Evolutionary conservation across 1,140 invertebrate species (phyloP).

Genomic region (Drosophila subpulchrella): DNA sequence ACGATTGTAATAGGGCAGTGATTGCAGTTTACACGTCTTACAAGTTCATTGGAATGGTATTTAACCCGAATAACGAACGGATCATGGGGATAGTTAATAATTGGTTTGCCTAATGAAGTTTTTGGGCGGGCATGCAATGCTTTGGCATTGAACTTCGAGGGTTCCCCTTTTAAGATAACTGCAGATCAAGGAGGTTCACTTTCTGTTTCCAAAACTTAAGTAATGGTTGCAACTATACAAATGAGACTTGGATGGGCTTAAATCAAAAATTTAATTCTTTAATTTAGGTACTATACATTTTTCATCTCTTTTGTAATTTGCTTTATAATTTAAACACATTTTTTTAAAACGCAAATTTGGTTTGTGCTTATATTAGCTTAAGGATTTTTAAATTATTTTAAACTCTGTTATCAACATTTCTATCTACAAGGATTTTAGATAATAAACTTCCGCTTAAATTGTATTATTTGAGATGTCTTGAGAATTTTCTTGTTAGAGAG

Average conservation of each 20-base stretch:
- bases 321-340: too few species aligned
- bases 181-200: conserved; percentile 22
- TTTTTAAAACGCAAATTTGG: too few species aligned
- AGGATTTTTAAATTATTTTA: too few species aligned
- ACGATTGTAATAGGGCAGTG: conserved; percentile 49
- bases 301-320: too few species aligned
- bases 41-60: conserved; percentile 38
- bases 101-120: conserved; percentile 20
- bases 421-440: too few species aligned
- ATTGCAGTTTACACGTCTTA: conserved; percentile 47
- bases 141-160: conserved; percentile 38
- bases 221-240: not conserved
- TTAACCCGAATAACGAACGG: conserved; percentile 26
- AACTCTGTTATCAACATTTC: too few species aligned
- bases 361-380: too few species aligned
- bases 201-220: conserved; percentile 3
- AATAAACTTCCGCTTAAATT: too few species aligned
- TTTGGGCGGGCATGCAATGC: conserved; percentile 8
- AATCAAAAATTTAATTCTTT: not conserved
- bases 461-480: too few species aligned
- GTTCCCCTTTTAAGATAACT: conserved; percentile 4
- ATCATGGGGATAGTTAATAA: conserved; percentile 28
- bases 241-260: not conserved
- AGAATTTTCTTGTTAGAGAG: too few species aligned
- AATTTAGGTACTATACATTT: too few species aligned